Base-by-base conservation (phyloP, 2,113 vertebrate species). In the Microcebus jonahi region DNA sequence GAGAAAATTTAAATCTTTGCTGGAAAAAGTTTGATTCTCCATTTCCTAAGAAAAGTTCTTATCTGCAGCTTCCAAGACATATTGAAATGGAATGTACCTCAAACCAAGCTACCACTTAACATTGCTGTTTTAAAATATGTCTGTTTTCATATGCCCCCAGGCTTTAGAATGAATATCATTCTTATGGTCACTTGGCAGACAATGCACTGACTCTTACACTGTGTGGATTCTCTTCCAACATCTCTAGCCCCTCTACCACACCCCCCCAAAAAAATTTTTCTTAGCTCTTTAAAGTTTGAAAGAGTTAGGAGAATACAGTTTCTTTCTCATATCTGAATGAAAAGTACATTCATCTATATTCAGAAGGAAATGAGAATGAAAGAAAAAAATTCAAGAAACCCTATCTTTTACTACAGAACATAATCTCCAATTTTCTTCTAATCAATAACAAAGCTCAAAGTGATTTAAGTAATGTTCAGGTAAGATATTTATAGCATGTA, bases 391-490 rank as follows among this genome's bases (percentile, higher is more conserved):
- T 36, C 27, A 84, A 63, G 23, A 70, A 84, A 36, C 2, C 12
- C 27, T 45, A 25, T 13, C 42, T 39, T 25, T 59, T 68, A 34
- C 25, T 42, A 23, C 0, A 57, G 27, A 57, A 10, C 57, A 50
- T 85, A 67, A 68, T 6, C 59, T 81, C 39, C 23, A 81, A 34
- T 76, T 87, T 76, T 82, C 48, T 68, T 48, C 3, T 5, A 53
- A 25, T 57, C 31, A 76, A 93, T 31, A 70, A 11, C 25, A 80
- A 86, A 95, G 45, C 15, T 82, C 75, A 83, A 61, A 88, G 8
- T 55, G 34, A 48, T 1, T 83, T 55, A 20, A 39, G 21, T 94
- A 71, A 75, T 14, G 6, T 39, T 76, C 61, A 75, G 23, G 9
- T 36, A 77, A 91, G 10, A n/a, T 59, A 8, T 67, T 50, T 39